A percentile compares a stretch with the other conserved stretches of the same genome.
These are phyloP conservation scores for Rhincodon typus DNA, from an alignment of 2,797 vertebrate genomes.

Conservation along the genomic window DNA sequence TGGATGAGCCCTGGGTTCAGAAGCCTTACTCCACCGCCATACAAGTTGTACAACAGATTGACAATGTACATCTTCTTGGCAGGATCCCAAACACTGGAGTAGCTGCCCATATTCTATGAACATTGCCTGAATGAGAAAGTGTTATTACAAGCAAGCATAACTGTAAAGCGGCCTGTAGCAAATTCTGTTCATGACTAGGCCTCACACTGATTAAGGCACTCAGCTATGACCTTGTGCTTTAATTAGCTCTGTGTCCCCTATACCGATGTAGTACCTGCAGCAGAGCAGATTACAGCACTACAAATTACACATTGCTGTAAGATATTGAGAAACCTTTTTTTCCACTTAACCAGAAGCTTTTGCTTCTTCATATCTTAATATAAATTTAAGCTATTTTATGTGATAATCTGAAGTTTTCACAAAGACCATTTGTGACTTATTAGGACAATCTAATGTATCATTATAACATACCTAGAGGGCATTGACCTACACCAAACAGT, in stretches of 20 bases:
- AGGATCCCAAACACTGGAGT: background rate
- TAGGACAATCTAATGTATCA: background rate
- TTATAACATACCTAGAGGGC: constrained; percentile 18
- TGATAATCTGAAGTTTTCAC: background rate
- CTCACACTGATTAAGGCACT: background rate
- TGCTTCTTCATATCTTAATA: background rate
- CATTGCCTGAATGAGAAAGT: background rate
- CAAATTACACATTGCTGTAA: background rate
- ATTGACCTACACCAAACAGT: constrained; percentile 4
- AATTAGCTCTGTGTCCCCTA: background rate
- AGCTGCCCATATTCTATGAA: background rate
- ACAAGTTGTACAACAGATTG: background rate
- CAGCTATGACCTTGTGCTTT: background rate
- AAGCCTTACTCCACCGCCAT: background rate
- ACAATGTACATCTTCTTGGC: background rate
- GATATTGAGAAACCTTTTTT: background rate
- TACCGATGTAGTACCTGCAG: background rate
- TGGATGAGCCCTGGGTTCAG: too few relatives aligned
- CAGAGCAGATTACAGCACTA: background rate
- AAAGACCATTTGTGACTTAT: constrained; percentile 18
- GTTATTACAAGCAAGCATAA: background rate
- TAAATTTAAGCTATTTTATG: background rate
- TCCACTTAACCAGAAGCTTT: background rate
- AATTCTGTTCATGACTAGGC: constrained; percentile 1
- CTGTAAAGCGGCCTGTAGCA: background rate